Base-by-base conservation (phyloP, 1,140 invertebrate species). In the Cydia fagiglandana region DNA sequence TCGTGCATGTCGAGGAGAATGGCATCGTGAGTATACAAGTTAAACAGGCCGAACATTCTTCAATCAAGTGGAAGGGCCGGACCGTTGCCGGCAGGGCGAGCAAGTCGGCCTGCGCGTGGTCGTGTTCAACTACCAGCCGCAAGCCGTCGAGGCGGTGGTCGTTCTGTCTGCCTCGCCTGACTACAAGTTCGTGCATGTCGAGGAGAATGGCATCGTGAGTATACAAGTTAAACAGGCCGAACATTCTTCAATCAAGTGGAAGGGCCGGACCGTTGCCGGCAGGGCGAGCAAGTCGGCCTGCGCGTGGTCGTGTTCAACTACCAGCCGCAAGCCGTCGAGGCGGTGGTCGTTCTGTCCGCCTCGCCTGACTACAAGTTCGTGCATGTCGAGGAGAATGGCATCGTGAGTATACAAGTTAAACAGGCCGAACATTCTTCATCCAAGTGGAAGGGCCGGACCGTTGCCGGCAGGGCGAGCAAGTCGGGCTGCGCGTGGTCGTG, bases 201-300 rank as follows among this genome's bases (percentile, higher is more conserved):
- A 98, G 88, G 96, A 97, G 80, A 95, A 97, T 87, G 98, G 98
- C 70, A 96, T 97, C 76, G 97, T 96, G 66, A 94, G 94, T 85
- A 12, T 5, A 53, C 47, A 24, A 24, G 24, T 24, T 24, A 24
- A 24, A 24, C 24, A 24, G 1, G 24, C 24, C 93, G 98, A 20
- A 97, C 97, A 34, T 99, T 99, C 94, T 99, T 97, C 89, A 98
- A 99, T 66, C 98, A 97, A 82, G 97, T 99, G 12, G 98, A 99
- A 91, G 98, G 98, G 94, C 98, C 98, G 0, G 94, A 94, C 0
- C 90, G 93, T 15, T 97, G 97, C 82, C 94, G 96, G 24, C 96
- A 98, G 85, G 98, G 98, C 20, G 98, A 99, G 93, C 98, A 99
- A 92, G 94, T 99, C 45, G 98, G 98, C 4, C 94, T 99, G 1